These are phyloP conservation scores for Eciton burchellii DNA, from an alignment of 1,140 invertebrate species.

Conservation along the genomic window DNA sequence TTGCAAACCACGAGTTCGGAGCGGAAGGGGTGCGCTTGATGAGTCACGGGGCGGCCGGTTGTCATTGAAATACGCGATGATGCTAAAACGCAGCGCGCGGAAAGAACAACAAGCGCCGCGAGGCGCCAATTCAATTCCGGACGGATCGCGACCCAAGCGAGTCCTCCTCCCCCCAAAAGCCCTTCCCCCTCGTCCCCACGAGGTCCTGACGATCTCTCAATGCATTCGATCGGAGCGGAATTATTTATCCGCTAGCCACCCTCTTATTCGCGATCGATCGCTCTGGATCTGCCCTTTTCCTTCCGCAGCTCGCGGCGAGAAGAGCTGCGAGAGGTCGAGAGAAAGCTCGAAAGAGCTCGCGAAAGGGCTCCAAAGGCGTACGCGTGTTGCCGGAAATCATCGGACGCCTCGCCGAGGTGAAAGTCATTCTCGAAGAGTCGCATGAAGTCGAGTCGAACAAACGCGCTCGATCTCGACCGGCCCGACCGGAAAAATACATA, in stretches of 20 bases:
- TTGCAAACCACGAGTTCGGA: slow-evolving; percentile 36
- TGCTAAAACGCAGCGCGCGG: background rate
- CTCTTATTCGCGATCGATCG: slow-evolving; percentile 59
- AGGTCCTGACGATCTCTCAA: slow-evolving; percentile 25
- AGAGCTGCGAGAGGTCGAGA: background rate
- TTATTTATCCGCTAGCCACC: slow-evolving; percentile 62
- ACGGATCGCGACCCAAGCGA: slow-evolving; percentile 40
- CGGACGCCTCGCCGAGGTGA: slow-evolving; percentile 54
- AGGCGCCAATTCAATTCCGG: slow-evolving; percentile 45
- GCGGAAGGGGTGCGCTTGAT: slow-evolving; percentile 32
- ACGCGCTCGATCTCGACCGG: slow-evolving; percentile 30
- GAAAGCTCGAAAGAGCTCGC: slow-evolving; percentile 28
- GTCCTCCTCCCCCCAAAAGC: slow-evolving; percentile 21
- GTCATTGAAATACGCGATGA: slow-evolving; percentile 12
- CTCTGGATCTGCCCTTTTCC: slow-evolving; percentile 42
- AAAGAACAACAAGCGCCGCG: slow-evolving; percentile 12
- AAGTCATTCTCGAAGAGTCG: slow-evolving; percentile 63
- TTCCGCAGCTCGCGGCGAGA: background rate
- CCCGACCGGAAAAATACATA: slow-evolving; percentile 28
- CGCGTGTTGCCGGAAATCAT: background rate
- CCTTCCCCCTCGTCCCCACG: no score
- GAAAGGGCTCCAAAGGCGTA: background rate
- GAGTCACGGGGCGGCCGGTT: background rate
- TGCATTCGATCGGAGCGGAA: no score
- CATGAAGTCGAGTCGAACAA: no score